Evolutionary conservation across 2,888 invertebrate genomes (phyloP), one percentile per base, ranked within the genome.

Genomic region (Phlogophora meticulosa): DNA sequence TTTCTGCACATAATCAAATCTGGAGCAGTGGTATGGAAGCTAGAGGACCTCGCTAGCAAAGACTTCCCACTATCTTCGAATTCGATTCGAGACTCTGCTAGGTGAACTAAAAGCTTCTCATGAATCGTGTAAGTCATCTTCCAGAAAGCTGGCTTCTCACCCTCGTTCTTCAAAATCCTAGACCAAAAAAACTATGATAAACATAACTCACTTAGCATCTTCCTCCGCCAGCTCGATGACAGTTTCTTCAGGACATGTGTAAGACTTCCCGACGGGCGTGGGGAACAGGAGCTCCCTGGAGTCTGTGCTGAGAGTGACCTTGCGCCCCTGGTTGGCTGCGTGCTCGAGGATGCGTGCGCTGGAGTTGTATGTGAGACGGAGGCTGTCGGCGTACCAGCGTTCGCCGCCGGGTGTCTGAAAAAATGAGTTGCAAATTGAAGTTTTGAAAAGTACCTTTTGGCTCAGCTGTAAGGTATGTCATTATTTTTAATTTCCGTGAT

Each of bases 261-360:
- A 98, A 0, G 98, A 98, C 87, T 98, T 98, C 20, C 98, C 98
- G 10, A 98, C 98, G 0, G 98, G 98, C 0, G 98, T 98, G 0
- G 98, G 97, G 87, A 98, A 98, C 72, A 98, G 92, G 90, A 97
- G 96, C 7, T 97, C 95, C 43, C 96, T 93, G 1, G 94, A 86
- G 0, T 96, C 96, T 0, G 97, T 97, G 15, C 94, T 95, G 34
- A 97, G 91, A 2, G 94, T 94, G 1, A 96, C 92, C 24, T 88
- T 92, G 13, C 96, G 90, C 1, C 95, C 95, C 38, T 96, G 96
- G 76, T 96, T 96, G 46, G 96, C 96, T 11, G 96, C 96, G 84
- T 96, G 96, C 76, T 96, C 96, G 67, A 97, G 91, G 34, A 96
- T 94, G 80, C 95, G 89, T 48, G 96, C 97, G 80, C 96, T 97